These are phyloP conservation scores for Melanaphis sacchari DNA, from an alignment of 1,140 invertebrate species.

Conservation along the genomic window DNA sequence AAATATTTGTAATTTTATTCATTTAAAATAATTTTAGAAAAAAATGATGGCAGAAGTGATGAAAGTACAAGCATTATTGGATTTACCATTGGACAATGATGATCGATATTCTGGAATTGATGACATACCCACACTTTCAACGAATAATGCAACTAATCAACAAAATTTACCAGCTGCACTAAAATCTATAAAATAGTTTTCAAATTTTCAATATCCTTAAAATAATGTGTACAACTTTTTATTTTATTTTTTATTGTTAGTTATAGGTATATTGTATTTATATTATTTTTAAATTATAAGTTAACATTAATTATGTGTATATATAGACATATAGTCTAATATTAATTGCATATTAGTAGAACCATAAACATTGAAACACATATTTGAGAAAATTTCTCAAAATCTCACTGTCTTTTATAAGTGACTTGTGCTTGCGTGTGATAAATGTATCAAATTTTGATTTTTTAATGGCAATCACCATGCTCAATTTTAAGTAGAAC, in stretches of 20 bases:
- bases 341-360: background rate
- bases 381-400: background rate
- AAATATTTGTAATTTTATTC: background rate
- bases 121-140: background rate
- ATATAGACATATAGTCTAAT: background rate
- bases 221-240: background rate
- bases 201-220: background rate
- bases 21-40: conserved; percentile 39
- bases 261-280: background rate
- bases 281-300: background rate
- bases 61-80: conserved; percentile 41
- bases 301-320: background rate
- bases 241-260: background rate
- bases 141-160: background rate
- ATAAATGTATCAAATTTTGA: background rate
- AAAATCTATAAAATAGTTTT: background rate
- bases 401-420: background rate
- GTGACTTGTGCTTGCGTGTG: background rate
- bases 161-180: background rate
- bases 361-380: background rate
- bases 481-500: background rate
- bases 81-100: conserved; percentile 31
- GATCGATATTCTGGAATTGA: conserved; percentile 16
- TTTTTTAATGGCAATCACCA: background rate
- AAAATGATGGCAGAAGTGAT: conserved; percentile 46